Conservation (phyloP, 2,797 vertebrate genomes). For the Echeneis naucrates region DNA sequence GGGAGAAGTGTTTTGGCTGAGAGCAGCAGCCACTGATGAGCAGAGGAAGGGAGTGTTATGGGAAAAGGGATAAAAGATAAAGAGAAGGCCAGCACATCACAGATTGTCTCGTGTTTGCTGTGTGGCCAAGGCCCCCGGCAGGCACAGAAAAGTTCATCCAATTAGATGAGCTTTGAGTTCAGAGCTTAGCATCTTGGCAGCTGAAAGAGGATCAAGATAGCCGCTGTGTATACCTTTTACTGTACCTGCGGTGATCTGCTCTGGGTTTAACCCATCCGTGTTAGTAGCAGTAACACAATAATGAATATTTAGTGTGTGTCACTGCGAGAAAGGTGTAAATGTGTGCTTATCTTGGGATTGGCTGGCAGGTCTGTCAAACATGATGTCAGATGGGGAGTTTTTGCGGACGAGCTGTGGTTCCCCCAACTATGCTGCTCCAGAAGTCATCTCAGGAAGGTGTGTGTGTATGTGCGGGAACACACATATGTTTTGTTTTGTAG, state of each 20-base stretch:
- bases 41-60: constrained; percentile 43
- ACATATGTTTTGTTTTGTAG: too few relatives aligned
- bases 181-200: constrained; percentile 54
- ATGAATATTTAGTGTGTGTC: constrained; percentile 7
- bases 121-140: constrained; percentile 43
- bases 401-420: constrained; percentile 98
- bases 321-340: constrained; percentile 8
- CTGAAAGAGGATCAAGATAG: constrained; percentile 49
- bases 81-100: constrained; percentile 65
- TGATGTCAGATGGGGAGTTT: constrained; percentile 99
- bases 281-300: constrained; percentile 20
- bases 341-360: constrained; percentile 36
- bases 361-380: constrained; percentile 93
- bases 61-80: constrained; percentile 61
- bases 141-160: constrained; percentile 62
- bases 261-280: constrained; percentile 22
- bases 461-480: constrained; percentile 10
- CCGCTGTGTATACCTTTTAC: constrained; percentile 5
- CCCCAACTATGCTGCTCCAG: constrained; percentile 98
- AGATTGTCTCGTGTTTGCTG: constrained; percentile 50
- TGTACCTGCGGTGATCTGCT: neutral
- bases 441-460: constrained; percentile 99
- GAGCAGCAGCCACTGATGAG: constrained; percentile 40
- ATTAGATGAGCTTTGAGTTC: constrained; percentile 74
- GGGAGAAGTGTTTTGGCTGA: constrained; percentile 69